A percentile compares a stretch with the other conserved stretches of the same genome.
Conservation (phyloP, 2,113 vertebrate species). For the Nothoprocta perdicaria region DNA sequence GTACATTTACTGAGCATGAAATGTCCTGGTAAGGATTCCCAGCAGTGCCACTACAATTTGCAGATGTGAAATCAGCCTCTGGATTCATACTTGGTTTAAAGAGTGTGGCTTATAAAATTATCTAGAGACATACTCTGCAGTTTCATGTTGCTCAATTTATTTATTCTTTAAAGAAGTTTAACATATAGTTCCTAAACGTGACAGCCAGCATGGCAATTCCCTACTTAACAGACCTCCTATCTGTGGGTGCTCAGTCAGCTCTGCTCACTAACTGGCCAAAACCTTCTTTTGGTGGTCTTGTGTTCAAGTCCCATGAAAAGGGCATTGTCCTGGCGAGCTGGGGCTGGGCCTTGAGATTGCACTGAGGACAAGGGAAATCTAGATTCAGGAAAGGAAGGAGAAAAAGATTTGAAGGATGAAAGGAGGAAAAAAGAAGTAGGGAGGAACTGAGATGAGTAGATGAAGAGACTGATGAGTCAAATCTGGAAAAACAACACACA, state of each 20-base stretch:
- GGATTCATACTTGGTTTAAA: background rate
- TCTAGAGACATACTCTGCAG: background rate
- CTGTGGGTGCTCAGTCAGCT: background rate
- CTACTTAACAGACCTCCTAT: background rate
- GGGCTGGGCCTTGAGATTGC: background rate
- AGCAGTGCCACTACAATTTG: background rate
- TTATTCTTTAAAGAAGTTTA: background rate
- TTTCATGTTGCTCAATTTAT: background rate
- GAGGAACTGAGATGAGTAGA: rapidly evolving
- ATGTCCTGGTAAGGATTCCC: background rate
- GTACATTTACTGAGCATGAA: background rate
- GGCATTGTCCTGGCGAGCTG: background rate
- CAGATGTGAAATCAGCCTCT: background rate
- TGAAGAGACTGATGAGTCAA: background rate
- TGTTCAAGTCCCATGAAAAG: background rate
- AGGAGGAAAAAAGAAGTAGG: background rate
- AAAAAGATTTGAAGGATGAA: background rate
- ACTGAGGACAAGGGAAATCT: background rate
- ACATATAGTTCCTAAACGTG: background rate
- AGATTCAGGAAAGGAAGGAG: background rate
- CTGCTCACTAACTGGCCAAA: background rate
- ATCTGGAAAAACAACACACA: background rate
- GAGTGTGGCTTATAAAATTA: background rate
- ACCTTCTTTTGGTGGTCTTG: background rate
- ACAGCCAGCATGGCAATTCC: background rate